phyloP scores from a whole-genome alignment of 37 sponge, comb jelly and placozoan species.

The Beroe ovata region DNA sequence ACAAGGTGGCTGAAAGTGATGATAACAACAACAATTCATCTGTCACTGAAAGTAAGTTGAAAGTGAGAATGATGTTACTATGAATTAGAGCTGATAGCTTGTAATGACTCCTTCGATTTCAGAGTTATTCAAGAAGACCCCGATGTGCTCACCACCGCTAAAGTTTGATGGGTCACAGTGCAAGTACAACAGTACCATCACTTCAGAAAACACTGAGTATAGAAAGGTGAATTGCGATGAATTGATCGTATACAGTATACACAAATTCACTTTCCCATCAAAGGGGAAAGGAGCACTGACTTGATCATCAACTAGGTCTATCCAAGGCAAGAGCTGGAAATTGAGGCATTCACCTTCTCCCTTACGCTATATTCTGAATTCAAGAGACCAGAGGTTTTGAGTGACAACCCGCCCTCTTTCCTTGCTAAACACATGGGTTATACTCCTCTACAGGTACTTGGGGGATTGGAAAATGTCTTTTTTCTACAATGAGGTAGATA shows the following conservation, averaged over 20 bases:
- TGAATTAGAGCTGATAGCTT: too few relatives aligned
- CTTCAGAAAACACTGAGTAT: background rate
- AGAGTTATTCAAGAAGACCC: background rate
- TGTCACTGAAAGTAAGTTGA: too few relatives aligned
- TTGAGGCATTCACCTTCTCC: background rate
- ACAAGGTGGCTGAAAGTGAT: background rate
- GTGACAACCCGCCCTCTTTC: background rate
- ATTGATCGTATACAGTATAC: too few relatives aligned
- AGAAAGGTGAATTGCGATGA: background rate
- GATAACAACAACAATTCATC: too few relatives aligned
- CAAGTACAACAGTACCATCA: constrained; percentile 1
- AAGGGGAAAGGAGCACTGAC: too few relatives aligned
- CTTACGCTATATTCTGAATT: background rate
- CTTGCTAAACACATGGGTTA: background rate
- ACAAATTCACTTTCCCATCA: too few relatives aligned
- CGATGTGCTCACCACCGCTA: constrained; percentile 1
- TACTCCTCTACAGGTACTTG: constrained; percentile 22
- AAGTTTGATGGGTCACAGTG: constrained; percentile 17
- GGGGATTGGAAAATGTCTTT: too few relatives aligned
- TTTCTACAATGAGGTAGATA: too few relatives aligned
- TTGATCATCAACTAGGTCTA: constrained; percentile 13
- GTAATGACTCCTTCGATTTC: too few relatives aligned
- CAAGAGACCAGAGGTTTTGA: constrained; percentile 19
- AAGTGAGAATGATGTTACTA: too few relatives aligned
- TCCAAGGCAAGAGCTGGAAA: background rate